Evolutionary conservation across 2,797 vertebrate genomes (phyloP).

Genomic region (Rhinophrynus dorsalis): DNA sequence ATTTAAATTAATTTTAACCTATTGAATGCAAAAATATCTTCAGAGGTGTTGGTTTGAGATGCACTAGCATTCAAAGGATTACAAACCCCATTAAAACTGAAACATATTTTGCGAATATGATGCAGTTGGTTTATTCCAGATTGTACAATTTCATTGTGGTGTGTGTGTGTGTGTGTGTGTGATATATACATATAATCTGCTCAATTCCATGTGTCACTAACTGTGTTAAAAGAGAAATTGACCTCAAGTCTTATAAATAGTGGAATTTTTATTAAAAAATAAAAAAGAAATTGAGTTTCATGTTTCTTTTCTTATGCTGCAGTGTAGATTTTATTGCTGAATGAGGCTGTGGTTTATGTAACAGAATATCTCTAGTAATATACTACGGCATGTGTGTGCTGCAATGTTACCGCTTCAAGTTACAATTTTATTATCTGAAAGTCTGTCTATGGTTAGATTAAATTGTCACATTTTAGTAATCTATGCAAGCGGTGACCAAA

Average conservation of each 20-base stretch:
- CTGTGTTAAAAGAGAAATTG: conserved; percentile 10
- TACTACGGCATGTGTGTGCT: conserved; percentile 40
- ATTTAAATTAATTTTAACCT: no score
- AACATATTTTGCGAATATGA: no score
- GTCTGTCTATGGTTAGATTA: conserved; percentile 46
- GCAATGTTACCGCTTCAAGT: conserved; percentile 38
- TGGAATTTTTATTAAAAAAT: conserved; percentile 42
- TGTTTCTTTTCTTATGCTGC: conserved; percentile 38
- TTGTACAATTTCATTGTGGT: no score
- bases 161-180: no score
- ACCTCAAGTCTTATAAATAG: conserved; percentile 40
- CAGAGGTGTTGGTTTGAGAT: no score
- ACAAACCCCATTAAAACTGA: no score
- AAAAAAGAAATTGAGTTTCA: conserved; percentile 36
- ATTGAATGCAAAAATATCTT: no score
- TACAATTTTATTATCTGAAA: conserved; percentile 49
- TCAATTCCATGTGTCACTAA: no score
- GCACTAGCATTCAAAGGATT: no score
- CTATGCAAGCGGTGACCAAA: conserved; percentile 44
- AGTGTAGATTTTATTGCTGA: conserved; percentile 42
- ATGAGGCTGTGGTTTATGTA: conserved; percentile 46
- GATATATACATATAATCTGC: no score
- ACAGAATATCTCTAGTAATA: conserved; percentile 45
- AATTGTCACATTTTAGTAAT: conserved; percentile 50
- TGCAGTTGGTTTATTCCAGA: no score